These are phyloP conservation scores for Chelon auratus DNA, from an alignment of 2,797 vertebrate genomes.

Conservation along the genomic window DNA sequence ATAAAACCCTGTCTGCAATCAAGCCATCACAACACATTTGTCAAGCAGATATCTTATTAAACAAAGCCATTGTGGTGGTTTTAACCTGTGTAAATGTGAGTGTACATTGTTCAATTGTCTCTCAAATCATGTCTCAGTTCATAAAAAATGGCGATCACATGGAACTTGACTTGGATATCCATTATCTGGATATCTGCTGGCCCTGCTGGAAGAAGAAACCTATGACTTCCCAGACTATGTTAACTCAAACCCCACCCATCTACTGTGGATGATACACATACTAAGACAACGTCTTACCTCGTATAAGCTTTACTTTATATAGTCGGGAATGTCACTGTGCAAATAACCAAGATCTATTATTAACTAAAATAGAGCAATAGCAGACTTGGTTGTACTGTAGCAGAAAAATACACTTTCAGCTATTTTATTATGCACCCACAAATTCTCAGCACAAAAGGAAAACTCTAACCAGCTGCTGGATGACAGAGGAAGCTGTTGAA, in stretches of 20 bases:
- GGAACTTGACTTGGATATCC: no score
- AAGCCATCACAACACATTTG: no score
- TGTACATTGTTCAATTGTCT: no score
- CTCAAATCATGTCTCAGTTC: no score
- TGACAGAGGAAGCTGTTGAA: slow-evolving; percentile 18
- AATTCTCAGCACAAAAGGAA: slow-evolving; percentile 18
- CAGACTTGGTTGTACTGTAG: slow-evolving; percentile 11
- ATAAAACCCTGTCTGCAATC: no score
- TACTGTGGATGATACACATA: background rate
- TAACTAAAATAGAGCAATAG: slow-evolving; percentile 6
- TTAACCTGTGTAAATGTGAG: no score
- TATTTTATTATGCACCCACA: slow-evolving; percentile 23
- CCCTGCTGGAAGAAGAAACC: no score
- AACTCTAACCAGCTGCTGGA: slow-evolving; percentile 23
- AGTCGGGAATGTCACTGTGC: background rate
- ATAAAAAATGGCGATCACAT: no score
- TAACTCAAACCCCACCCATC: background rate
- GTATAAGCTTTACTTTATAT: slow-evolving; percentile 10
- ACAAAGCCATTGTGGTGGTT: no score
- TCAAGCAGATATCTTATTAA: no score
- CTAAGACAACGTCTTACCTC: background rate
- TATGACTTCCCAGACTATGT: no score
- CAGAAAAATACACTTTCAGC: slow-evolving; percentile 29
- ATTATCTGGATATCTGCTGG: no score
- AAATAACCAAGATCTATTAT: slow-evolving; percentile 14